phyloP scores from a whole-genome alignment of 2,113 vertebrate genomes.

The Zapus hudsonius region DNA sequence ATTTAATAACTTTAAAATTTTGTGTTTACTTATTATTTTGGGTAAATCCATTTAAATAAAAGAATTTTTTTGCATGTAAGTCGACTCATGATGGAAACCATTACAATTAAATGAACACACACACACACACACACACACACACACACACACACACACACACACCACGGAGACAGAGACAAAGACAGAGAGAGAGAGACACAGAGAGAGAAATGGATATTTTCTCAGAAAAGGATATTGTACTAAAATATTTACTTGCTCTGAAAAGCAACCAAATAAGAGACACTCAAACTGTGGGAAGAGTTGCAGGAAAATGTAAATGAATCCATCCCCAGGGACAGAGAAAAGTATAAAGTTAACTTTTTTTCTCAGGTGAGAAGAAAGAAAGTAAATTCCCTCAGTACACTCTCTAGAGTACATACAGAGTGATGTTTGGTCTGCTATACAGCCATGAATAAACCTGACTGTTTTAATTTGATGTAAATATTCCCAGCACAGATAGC shows the following conservation, averaged over 20 bases:
- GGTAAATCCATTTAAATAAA: not conserved
- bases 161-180: no score
- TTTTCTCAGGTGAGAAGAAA: not conserved
- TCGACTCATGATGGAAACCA: not conserved
- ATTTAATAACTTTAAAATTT: not conserved
- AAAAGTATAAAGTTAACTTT: not conserved
- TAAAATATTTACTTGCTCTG: no score
- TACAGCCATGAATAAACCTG: not conserved
- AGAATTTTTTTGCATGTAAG: not conserved
- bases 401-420: not conserved
- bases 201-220: not conserved
- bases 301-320: not conserved
- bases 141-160: no score
- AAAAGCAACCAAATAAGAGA: not conserved
- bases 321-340: not conserved
- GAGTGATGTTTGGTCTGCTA: not conserved
- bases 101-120: not conserved
- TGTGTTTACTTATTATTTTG: not conserved
- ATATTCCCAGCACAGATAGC: constrained; percentile 20
- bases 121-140: no score
- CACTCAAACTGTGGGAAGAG: not conserved
- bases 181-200: no score
- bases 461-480: constrained; percentile 11
- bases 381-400: not conserved
- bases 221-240: not conserved